Evolutionary conservation across 2,888 invertebrate genomes (phyloP).

Genomic region (Melinaea marsaeus): DNA sequence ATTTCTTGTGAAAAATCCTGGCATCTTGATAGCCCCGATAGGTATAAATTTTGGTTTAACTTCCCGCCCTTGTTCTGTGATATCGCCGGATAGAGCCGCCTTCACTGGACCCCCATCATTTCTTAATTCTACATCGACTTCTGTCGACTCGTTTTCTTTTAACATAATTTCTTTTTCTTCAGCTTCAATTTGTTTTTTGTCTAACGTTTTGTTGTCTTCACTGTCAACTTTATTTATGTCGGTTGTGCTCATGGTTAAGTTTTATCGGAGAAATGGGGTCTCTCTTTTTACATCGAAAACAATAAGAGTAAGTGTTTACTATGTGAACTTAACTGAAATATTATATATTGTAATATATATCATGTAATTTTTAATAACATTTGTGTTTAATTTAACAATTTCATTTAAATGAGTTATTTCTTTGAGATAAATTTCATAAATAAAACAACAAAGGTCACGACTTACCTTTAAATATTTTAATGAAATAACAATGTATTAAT

Average conservation of each 20-base stretch:
- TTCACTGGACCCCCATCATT: slow-evolving; percentile 69
- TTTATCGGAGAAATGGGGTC: slow-evolving; percentile 1
- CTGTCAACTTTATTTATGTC: slow-evolving; percentile 64
- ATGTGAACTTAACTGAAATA: neutral
- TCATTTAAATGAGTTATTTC: too few relatives aligned
- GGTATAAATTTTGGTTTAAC: slow-evolving; percentile 90
- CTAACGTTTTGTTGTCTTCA: slow-evolving; percentile 71
- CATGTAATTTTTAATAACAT: too few relatives aligned
- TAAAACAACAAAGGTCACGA: too few relatives aligned
- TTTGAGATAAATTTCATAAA: too few relatives aligned
- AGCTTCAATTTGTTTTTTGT: slow-evolving; percentile 82
- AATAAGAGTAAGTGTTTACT: neutral
- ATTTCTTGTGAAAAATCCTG: slow-evolving; percentile 88
- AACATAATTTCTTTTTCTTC: slow-evolving; percentile 80
- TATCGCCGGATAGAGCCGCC: slow-evolving; percentile 74
- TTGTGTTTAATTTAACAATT: too few relatives aligned
- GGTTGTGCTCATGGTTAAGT: slow-evolving; percentile 50
- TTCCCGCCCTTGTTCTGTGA: slow-evolving; percentile 83
- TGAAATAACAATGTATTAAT: too few relatives aligned
- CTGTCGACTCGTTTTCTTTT: slow-evolving; percentile 77
- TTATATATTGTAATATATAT: neutral
- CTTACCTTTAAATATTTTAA: too few relatives aligned
- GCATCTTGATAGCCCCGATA: slow-evolving; percentile 92
- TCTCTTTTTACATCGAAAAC: slow-evolving; percentile 20
- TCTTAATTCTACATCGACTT: slow-evolving; percentile 67